These are phyloP conservation scores for Megalurothrips usitatus DNA, from an alignment of 2,888 invertebrate genomes.

Conservation along the genomic window DNA sequence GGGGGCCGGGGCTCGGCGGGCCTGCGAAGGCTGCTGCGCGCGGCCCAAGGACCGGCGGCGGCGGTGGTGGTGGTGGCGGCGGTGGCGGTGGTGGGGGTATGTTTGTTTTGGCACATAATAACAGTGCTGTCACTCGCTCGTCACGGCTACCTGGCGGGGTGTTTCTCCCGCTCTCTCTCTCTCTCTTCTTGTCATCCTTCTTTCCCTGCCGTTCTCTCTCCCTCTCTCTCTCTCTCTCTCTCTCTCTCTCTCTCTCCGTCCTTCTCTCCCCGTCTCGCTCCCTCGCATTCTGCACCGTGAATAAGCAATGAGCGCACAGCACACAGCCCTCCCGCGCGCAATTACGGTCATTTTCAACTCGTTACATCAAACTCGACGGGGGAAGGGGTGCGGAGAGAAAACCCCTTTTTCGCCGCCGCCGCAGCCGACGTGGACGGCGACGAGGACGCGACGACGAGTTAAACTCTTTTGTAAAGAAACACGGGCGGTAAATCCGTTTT, in stretches of 20 bases:
- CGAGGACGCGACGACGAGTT: too few relatives aligned
- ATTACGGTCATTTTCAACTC: too few relatives aligned
- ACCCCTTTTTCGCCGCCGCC: too few relatives aligned
- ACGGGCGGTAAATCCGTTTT: too few relatives aligned
- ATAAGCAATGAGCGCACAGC: too few relatives aligned
- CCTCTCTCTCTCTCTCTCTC: background rate
- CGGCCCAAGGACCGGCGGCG: background rate
- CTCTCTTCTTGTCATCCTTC: background rate
- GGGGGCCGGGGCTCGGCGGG: background rate
- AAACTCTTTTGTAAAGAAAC: too few relatives aligned
- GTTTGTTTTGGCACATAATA: constrained; percentile 4
- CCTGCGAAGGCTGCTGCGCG: background rate
- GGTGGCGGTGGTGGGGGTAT: background rate
- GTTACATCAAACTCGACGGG: too few relatives aligned
- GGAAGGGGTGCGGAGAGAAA: too few relatives aligned
- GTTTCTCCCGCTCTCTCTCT: background rate
- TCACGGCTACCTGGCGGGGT: background rate
- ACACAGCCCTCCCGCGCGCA: too few relatives aligned
- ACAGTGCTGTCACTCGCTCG: background rate
- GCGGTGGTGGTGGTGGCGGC: background rate
- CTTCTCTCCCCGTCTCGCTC: too few relatives aligned
- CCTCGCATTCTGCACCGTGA: background rate
- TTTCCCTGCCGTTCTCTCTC: background rate
- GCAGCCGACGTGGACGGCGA: too few relatives aligned
- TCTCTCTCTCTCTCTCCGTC: background rate